Evolutionary conservation across 2,888 invertebrate species (phyloP).

Genomic region (Stictocephala bisonia): DNA sequence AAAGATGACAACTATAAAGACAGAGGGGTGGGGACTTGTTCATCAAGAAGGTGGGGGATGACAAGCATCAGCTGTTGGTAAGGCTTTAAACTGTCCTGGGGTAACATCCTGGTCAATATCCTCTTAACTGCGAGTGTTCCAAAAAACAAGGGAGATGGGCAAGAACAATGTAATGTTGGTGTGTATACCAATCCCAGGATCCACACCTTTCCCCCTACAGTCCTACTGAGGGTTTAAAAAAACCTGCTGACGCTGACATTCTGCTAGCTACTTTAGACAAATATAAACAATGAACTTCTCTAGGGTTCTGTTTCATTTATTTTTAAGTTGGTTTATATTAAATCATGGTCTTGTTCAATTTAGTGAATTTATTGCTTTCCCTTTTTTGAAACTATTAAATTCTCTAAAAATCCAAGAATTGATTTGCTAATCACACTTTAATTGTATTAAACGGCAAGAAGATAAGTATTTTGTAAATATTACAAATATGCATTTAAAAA

Average conservation of each 20-base stretch:
- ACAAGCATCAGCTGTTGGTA: slow-evolving; percentile 86
- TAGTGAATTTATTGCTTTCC: too few relatives aligned
- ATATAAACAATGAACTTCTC: slow-evolving; percentile 65
- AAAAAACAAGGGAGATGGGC: too few relatives aligned
- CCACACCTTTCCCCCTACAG: slow-evolving; percentile 72
- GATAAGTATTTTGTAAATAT: too few relatives aligned
- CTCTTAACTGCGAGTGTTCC: slow-evolving; percentile 79
- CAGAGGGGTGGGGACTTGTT: slow-evolving; percentile 92
- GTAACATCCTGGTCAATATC: slow-evolving; percentile 87
- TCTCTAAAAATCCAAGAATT: too few relatives aligned
- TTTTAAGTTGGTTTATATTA: slow-evolving; percentile 22
- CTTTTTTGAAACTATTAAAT: too few relatives aligned
- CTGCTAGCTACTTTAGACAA: slow-evolving; percentile 78
- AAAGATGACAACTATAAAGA: slow-evolving; percentile 83
- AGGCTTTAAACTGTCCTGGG: slow-evolving; percentile 92
- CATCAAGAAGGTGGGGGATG: slow-evolving; percentile 81
- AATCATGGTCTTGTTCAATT: too few relatives aligned
- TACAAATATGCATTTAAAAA: too few relatives aligned
- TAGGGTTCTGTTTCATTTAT: neutral
- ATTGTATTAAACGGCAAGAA: too few relatives aligned
- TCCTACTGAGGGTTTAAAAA: slow-evolving; percentile 89
- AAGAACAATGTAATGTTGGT: slow-evolving; percentile 92
- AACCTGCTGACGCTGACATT: slow-evolving; percentile 85
- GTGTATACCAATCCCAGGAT: slow-evolving; percentile 86
- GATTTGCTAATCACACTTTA: too few relatives aligned